phyloP scores from a whole-genome alignment of 2,797 vertebrate species.

The Salmo trutta region DNA sequence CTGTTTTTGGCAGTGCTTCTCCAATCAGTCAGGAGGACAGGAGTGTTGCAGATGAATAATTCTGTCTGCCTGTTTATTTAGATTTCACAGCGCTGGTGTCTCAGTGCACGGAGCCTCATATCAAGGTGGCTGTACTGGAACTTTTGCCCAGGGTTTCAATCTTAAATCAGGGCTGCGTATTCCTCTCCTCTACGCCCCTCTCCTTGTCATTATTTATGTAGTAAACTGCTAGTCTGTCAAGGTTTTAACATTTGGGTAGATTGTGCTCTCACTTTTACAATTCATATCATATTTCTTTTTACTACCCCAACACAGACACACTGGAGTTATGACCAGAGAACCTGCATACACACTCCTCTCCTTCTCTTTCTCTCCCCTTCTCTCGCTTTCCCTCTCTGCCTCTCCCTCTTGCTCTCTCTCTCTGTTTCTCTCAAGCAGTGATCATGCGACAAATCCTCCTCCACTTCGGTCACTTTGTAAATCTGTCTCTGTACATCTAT shows the following conservation, averaged over 20 bases:
- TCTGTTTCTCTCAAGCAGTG: background rate
- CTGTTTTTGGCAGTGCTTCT: background rate
- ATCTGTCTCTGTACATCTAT: too few relatives aligned
- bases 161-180: background rate
- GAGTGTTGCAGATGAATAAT: background rate
- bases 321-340: background rate
- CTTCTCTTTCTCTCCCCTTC: background rate
- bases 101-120: too few relatives aligned
- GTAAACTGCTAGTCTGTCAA: background rate
- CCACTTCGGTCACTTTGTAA: background rate
- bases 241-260: too few relatives aligned
- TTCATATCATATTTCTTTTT: too few relatives aligned
- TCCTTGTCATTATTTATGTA: background rate
- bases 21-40: background rate
- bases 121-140: background rate
- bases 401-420: background rate
- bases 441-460: background rate
- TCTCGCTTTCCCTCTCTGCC: background rate
- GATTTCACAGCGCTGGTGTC: background rate
- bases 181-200: background rate
- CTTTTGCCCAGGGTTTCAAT: background rate
- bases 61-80: background rate
- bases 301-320: background rate
- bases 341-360: background rate
- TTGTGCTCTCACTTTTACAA: too few relatives aligned